Conservation (phyloP, 2,888 invertebrate genomes). For the Sclerodermus sp. region DNA sequence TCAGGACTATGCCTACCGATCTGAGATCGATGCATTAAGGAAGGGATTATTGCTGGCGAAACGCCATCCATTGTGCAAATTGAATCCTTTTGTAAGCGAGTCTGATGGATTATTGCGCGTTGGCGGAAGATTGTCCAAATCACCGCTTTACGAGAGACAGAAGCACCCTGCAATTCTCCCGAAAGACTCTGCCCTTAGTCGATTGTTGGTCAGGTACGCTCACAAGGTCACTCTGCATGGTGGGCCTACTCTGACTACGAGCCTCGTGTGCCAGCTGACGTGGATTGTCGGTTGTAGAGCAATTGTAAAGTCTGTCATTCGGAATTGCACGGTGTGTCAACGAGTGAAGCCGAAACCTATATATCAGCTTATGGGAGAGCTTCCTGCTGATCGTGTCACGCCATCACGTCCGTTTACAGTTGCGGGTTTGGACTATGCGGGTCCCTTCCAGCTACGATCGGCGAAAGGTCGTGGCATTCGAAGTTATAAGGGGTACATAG, state of each 20-base stretch:
- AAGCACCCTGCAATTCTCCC: neutral
- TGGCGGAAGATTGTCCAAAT: neutral
- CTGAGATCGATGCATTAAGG: too few relatives aligned
- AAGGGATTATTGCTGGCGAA: too few relatives aligned
- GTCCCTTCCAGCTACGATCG: slow-evolving; percentile 5
- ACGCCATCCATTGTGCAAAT: too few relatives aligned
- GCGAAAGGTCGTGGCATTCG: slow-evolving; percentile 8
- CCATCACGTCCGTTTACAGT: slow-evolving; percentile 1
- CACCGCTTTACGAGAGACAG: neutral
- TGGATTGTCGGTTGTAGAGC: neutral
- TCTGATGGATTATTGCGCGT: neutral
- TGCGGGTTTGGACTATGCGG: slow-evolving; percentile 14
- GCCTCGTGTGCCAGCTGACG: neutral
- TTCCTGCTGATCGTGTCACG: neutral
- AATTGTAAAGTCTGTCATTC: neutral
- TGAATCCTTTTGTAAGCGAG: too few relatives aligned
- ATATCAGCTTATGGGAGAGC: neutral
- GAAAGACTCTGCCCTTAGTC: neutral
- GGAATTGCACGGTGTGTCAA: neutral
- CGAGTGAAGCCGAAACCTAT: neutral
- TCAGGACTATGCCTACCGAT: too few relatives aligned
- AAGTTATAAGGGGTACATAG: slow-evolving; percentile 8
- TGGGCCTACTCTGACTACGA: neutral
- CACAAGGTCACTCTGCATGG: neutral
- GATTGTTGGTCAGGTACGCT: neutral